Evolutionary conservation across 2,797 vertebrate genomes (phyloP), one percentile per base, ranked within the genome.

Genomic region (Sciurus carolinensis): DNA sequence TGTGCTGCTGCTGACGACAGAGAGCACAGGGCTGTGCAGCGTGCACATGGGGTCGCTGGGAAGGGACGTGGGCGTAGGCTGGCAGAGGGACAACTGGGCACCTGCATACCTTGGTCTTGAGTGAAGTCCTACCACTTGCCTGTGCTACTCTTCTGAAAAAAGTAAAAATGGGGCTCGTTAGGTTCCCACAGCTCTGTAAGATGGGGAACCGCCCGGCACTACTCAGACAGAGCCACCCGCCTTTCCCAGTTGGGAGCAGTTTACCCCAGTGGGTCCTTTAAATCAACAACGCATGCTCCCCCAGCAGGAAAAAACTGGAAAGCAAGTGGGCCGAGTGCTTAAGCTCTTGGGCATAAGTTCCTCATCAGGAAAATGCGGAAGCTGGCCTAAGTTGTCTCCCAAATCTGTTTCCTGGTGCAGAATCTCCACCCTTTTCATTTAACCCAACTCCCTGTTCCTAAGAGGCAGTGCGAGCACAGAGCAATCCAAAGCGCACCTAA

Each of bases 381-480:
- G 15, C 8, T 96, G 91, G 73, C 47, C 87, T 42, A 30, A 87
- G 59, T 28, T 33, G 47, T 57, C 87, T 84, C 7, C 26, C 80
- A 36, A 26, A 64, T 92, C 57, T 66, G 91, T 73, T 52, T 96
- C 82, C 15, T n/a, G 52, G 59, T 82, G 17, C 73, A 50, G 69
- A 83, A 28, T 83, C 59, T 20, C 89, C 52, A 2, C 36, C 79
- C 79, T 92, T 90, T 95, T 79, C 92, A 80, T 83, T 89, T 93
- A 69, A 92, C 84, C 59, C 13, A 12, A 94, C 88, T 72, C 57
- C 44, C 15, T 52, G 59, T 71, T 62, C 73, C 90, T 39, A 18
- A 76, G 84, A 39, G 67, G 90, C 52, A 42, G 76, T 7, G 13
- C 57, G 33, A 52, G 50, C 18, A 3, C 54, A 57, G 54, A 57